Evolutionary conservation across 2,113 vertebrate genomes (phyloP).

Genomic region (Tretioscincus oriximinensis): DNA sequence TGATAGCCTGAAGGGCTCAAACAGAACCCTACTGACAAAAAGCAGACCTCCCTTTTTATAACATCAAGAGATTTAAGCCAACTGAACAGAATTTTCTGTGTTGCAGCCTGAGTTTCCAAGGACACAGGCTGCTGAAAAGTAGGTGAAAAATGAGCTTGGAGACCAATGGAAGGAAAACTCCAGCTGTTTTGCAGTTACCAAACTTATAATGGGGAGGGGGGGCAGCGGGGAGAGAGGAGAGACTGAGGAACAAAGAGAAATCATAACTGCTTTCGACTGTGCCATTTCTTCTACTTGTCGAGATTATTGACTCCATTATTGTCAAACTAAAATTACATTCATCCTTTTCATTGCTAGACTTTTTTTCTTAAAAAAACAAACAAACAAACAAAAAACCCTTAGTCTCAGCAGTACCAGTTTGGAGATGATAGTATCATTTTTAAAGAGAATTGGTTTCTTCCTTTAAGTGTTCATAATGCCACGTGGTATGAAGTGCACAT

Average conservation of each 20-base stretch:
- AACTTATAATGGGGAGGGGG: constrained; percentile 55
- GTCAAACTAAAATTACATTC: constrained; percentile 3
- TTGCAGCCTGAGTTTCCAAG: constrained; percentile 37
- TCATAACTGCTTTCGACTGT: constrained; percentile 61
- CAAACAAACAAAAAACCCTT: background rate
- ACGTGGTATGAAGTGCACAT: constrained; percentile 23
- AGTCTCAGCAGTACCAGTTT: constrained; percentile 14
- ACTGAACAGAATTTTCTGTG: constrained; percentile 10
- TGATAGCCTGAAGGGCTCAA: constrained; percentile 57
- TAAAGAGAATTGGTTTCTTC: constrained; percentile 39
- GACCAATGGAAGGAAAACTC: constrained; percentile 50
- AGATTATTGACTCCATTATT: constrained; percentile 57
- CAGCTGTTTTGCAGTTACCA: constrained; percentile 52
- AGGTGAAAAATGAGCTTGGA: constrained; percentile 62
- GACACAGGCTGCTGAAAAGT: constrained; percentile 48
- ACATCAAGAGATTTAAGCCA: constrained; percentile 53
- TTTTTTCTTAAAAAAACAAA: constrained; percentile 20
- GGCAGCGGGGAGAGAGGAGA: too few relatives aligned
- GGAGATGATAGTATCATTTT: constrained; percentile 2
- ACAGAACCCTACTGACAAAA: constrained; percentile 58
- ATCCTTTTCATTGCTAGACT: constrained; percentile 46
- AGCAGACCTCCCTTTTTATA: constrained; percentile 55
- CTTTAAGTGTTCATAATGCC: constrained; percentile 33
- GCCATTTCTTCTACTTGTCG: constrained; percentile 54
- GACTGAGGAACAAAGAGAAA: constrained; percentile 62